These are phyloP conservation scores for Spea multiplicata DNA, from an alignment of 2,113 vertebrate species.

Conservation along the genomic window DNA sequence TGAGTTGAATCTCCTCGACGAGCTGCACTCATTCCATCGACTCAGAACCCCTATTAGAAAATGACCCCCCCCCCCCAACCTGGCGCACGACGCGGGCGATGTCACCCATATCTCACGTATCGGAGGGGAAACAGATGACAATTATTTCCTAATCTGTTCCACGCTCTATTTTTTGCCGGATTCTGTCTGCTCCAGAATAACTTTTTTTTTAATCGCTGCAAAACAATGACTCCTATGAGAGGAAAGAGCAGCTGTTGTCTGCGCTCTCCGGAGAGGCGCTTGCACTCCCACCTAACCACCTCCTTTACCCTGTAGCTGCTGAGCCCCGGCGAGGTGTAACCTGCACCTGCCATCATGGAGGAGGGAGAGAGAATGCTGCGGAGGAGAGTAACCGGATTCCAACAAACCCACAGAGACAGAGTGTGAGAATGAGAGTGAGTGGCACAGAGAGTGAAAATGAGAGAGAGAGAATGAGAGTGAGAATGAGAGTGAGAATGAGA, in stretches of 20 bases:
- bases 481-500: too few species aligned
- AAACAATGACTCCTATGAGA: conserved; percentile 36
- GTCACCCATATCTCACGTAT: background rate
- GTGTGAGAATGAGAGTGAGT: too few species aligned
- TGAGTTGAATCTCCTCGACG: too few species aligned
- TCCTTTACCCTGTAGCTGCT: background rate
- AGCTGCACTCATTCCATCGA: too few species aligned
- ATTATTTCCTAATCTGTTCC: background rate
- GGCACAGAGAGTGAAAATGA: too few species aligned
- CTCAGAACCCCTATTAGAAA: background rate
- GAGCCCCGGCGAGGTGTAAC: background rate
- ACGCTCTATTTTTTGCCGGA: background rate
- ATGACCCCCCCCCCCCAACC: background rate
- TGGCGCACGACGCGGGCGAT: background rate
- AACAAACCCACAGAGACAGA: too few species aligned
- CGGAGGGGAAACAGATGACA: background rate
- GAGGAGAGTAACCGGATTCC: too few species aligned
- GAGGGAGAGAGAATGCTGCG: background rate
- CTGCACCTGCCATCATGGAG: background rate
- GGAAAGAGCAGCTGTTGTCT: conserved; percentile 26
- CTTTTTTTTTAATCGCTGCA: background rate
- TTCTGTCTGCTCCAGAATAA: background rate
- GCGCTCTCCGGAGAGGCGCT: background rate
- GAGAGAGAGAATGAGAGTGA: too few species aligned
- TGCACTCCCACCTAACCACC: background rate